Percentiles rank a stretch among this genome's conserved stretches.
phyloP scores from a whole-genome alignment of 2,888 invertebrate genomes.

The Athalia cordata region DNA sequence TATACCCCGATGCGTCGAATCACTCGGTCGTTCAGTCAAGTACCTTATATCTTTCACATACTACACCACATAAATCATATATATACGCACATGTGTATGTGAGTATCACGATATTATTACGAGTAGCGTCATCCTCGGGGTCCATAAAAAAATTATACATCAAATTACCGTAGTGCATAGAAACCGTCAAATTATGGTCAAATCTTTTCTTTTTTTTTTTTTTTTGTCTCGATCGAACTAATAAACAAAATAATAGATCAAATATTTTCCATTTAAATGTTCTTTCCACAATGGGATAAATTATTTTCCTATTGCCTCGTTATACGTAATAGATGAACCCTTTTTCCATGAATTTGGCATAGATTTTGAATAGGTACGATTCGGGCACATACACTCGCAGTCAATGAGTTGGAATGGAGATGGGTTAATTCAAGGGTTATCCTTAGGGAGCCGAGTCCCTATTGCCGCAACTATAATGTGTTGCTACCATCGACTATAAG shows the following conservation, averaged over 20 bases:
- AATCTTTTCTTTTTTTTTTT: too few relatives aligned
- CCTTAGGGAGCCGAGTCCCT: conserved; percentile 9
- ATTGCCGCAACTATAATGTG: neutral
- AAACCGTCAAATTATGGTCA: too few relatives aligned
- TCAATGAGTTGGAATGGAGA: conserved; percentile 35
- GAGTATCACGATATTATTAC: neutral
- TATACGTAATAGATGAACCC: too few relatives aligned
- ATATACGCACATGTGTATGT: neutral
- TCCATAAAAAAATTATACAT: too few relatives aligned
- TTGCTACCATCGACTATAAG: neutral
- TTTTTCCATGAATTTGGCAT: too few relatives aligned
- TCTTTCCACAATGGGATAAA: too few relatives aligned
- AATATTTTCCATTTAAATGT: too few relatives aligned
- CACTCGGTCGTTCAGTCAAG: neutral
- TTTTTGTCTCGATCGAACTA: too few relatives aligned
- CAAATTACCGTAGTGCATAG: too few relatives aligned
- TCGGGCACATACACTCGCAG: neutral
- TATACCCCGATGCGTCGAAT: too few relatives aligned
- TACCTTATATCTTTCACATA: neutral
- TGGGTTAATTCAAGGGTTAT: conserved; percentile 39
- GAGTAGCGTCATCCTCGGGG: neutral
- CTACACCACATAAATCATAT: neutral
- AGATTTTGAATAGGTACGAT: neutral
- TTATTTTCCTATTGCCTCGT: too few relatives aligned
- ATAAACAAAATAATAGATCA: too few relatives aligned